Evolutionary conservation across 2,797 vertebrate genomes (phyloP).

Genomic region (Hydrophis major): DNA sequence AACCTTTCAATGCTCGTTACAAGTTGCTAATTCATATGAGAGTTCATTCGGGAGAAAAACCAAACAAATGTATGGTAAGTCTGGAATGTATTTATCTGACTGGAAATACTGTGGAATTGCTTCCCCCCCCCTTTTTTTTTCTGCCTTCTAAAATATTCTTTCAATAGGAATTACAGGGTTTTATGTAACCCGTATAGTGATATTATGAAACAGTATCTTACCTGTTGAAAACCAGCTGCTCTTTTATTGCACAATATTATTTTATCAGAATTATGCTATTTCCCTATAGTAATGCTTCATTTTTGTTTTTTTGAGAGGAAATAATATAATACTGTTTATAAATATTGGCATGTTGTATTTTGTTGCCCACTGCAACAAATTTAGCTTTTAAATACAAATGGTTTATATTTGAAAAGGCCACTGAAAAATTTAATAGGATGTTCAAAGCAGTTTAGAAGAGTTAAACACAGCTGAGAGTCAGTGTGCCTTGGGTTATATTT

Average conservation of each 20-base stretch:
- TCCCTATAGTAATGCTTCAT: background rate
- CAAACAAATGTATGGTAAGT: slow-evolving; percentile 99
- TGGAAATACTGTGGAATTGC: slow-evolving; percentile 40
- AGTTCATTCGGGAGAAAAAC: slow-evolving; percentile 98
- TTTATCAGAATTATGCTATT: background rate
- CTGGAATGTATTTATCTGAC: slow-evolving; percentile 61
- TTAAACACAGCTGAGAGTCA: slow-evolving; percentile 61
- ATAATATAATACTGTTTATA: slow-evolving; percentile 56
- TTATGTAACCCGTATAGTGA: slow-evolving; percentile 50
- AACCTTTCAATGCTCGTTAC: slow-evolving; percentile 99
- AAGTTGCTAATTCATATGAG: slow-evolving; percentile 99
- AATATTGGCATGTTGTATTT: slow-evolving; percentile 35
- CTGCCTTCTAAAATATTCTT: slow-evolving; percentile 37
- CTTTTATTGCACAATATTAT: background rate
- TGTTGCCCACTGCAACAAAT: slow-evolving; percentile 52
- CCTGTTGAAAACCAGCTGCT: background rate
- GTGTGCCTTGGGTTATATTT: slow-evolving; percentile 65
- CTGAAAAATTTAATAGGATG: slow-evolving; percentile 66
- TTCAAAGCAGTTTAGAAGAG: slow-evolving; percentile 58
- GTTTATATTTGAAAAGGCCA: slow-evolving; percentile 62
- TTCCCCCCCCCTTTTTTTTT: background rate
- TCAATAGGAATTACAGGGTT: slow-evolving; percentile 48
- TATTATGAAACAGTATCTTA: slow-evolving; percentile 32
- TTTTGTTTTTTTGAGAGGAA: slow-evolving; percentile 52
- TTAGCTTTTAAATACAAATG: slow-evolving; percentile 58